Evolutionary conservation across 1,140 invertebrate species (phyloP).

Genomic region (Goniozus legneri): DNA sequence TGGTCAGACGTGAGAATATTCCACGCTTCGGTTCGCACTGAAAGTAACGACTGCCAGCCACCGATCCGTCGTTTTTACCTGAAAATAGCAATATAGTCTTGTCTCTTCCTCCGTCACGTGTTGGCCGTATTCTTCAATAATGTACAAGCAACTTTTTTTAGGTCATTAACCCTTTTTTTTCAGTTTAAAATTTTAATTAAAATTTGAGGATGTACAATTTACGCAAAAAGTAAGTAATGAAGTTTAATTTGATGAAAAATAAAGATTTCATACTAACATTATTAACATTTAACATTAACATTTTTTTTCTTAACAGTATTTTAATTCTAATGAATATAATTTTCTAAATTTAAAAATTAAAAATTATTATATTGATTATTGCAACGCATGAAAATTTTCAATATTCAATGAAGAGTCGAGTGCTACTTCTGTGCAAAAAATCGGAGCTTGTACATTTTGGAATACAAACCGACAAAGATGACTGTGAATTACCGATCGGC

Average conservation of each 20-base stretch:
- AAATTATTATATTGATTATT: constrained; percentile 3
- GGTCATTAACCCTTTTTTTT: no score
- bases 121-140: neutral
- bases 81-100: constrained; percentile 22
- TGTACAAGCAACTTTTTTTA: neutral
- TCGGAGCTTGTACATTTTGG: no score
- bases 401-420: no score
- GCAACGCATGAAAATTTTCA: neutral
- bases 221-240: no score
- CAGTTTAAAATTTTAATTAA: no score
- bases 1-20: constrained; percentile 87
- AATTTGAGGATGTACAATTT: no score
- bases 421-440: no score
- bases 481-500: constrained; percentile 80
- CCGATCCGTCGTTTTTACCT: constrained; percentile 97
- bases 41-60: constrained; percentile 87
- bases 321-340: no score
- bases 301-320: no score
- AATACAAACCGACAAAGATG: constrained; percentile 11
- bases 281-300: no score
- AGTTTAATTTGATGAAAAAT: no score
- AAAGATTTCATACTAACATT: no score
- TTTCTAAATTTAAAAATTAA: neutral
- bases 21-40: constrained; percentile 92
- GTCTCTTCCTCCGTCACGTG: neutral